phyloP scores from a whole-genome alignment of 2,888 invertebrate species.

The Epinotia bilunana region DNA sequence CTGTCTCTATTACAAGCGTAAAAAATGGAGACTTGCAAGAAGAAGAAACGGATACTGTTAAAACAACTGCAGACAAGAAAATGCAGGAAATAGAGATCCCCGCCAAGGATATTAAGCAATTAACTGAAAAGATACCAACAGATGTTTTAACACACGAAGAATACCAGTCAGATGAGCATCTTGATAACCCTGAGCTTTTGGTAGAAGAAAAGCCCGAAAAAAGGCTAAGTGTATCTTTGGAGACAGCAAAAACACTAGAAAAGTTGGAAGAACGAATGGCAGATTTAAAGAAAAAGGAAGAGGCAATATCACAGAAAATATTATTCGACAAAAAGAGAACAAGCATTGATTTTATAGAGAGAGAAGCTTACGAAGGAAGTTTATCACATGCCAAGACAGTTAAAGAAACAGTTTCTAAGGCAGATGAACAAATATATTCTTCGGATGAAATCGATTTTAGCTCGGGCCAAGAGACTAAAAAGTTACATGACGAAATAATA shows the following conservation, averaged over 20 bases:
- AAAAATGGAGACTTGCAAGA: conserved; percentile 1
- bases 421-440: neutral
- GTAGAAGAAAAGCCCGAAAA: conserved; percentile 51
- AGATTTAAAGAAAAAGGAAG: conserved; percentile 68
- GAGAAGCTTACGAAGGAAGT: conserved; percentile 10
- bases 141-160: neutral
- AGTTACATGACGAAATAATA: conserved; percentile 27
- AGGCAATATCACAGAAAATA: conserved; percentile 50
- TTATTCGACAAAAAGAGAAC: conserved; percentile 35
- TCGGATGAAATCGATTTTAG: conserved; percentile 31
- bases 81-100: neutral
- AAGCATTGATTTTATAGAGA: conserved; percentile 11
- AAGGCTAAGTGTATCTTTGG: conserved; percentile 63
- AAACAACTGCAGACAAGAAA: neutral
- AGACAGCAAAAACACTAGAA: conserved; percentile 76
- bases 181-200: neutral
- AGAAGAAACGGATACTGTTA: neutral
- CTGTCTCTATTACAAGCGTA: neutral
- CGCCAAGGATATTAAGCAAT: neutral
- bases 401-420: neutral
- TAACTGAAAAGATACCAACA: neutral
- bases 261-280: conserved; percentile 78
- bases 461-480: conserved; percentile 21
- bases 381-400: neutral
- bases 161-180: neutral